Evolutionary conservation across 2,797 vertebrate genomes (phyloP), one percentile per base, ranked within the genome.

Genomic region (Helarctos malayanus): DNA sequence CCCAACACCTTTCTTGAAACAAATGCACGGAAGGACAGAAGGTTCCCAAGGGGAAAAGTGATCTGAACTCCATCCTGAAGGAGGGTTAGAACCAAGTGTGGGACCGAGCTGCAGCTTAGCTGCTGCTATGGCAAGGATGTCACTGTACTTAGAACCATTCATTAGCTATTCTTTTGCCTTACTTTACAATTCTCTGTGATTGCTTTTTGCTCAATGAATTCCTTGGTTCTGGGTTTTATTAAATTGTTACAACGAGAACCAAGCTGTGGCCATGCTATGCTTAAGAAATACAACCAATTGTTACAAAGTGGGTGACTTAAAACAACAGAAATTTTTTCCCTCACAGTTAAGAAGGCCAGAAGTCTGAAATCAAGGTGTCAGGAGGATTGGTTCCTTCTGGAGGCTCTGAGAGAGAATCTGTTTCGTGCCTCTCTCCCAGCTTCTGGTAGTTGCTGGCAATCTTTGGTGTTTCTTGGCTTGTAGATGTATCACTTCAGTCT

Each of bases 131-230:
- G 52, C 49, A 88, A 11, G 65, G 41, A 57, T 35, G 83, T 71
- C 32, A n/a, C 23, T n/a, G 27, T 41, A 14, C 38, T 92, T 59
- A 69, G 38, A 19, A 49, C 41, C n/a, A 87, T 81, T 89, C 54
- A 71, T 79, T 96, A 92, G 79, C 45, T 45, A 41, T 91, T 94
- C 75, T 89, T 35, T 86, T 96, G 59, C 65, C 56, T 94, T 93
- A 69, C 84, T 93, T 88, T 65, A 65, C 86, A 95, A 76, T 89
- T 71, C 21, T 93, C 57, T 65, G 88, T 38, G 61, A 75, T 95
- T 90, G 54, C n/a, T 83, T 82, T 94, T 95, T 95, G 54, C 52
- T 97, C 89, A 92, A 59, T 85, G 41, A 97, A 89, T 57, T 92
- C 13, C 23, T 91, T 86, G 88, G 68, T 57, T 94, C 85, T 95